Conservation (phyloP, 2,797 vertebrate species). For the Ctenopoma kingsleyae region DNA sequence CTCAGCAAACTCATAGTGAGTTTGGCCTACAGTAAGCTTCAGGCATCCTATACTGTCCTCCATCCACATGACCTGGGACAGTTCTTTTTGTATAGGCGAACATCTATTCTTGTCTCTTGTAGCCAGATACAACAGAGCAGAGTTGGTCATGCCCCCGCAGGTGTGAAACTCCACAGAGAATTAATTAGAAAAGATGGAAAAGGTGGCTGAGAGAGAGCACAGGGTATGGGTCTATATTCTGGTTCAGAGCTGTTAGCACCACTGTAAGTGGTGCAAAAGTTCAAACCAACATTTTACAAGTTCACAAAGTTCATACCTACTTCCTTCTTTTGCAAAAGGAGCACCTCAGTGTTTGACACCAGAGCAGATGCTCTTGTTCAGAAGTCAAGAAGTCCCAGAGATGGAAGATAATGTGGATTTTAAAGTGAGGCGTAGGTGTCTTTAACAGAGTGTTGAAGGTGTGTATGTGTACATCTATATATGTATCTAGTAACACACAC, state of each 20-base stretch:
- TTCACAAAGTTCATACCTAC: slow-evolving; percentile 65
- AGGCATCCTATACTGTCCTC: slow-evolving; percentile 35
- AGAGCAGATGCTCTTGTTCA: slow-evolving; percentile 58
- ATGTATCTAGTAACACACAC: not conserved
- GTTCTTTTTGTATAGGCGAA: slow-evolving; percentile 46
- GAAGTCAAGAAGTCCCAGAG: slow-evolving; percentile 48
- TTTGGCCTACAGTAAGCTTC: slow-evolving; percentile 18
- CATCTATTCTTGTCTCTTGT: slow-evolving; percentile 72
- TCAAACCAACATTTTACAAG: slow-evolving; percentile 73
- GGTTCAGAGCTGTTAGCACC: slow-evolving; percentile 53
- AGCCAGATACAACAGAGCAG: slow-evolving; percentile 61
- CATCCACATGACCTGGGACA: slow-evolving; percentile 45
- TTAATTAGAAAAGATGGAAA: slow-evolving; percentile 76
- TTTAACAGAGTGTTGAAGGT: slow-evolving; percentile 24
- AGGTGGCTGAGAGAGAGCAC: slow-evolving; percentile 55
- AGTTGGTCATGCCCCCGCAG: slow-evolving; percentile 50
- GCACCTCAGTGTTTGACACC: slow-evolving; percentile 46
- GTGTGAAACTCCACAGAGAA: slow-evolving; percentile 68
- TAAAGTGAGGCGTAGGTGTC: slow-evolving; percentile 23
- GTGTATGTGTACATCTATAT: not conserved
- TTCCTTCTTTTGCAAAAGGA: slow-evolving; percentile 26
- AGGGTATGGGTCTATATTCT: slow-evolving; percentile 33
- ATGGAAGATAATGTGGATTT: slow-evolving; percentile 42
- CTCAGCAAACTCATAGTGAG: slow-evolving; percentile 20
- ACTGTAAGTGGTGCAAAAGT: slow-evolving; percentile 62